A percentile compares a stretch with the other conserved stretches of the same genome.
These are phyloP conservation scores for Amphiura filiformis DNA, from an alignment of 35 echinoderm and acorn worm species.

Conservation along the genomic window DNA sequence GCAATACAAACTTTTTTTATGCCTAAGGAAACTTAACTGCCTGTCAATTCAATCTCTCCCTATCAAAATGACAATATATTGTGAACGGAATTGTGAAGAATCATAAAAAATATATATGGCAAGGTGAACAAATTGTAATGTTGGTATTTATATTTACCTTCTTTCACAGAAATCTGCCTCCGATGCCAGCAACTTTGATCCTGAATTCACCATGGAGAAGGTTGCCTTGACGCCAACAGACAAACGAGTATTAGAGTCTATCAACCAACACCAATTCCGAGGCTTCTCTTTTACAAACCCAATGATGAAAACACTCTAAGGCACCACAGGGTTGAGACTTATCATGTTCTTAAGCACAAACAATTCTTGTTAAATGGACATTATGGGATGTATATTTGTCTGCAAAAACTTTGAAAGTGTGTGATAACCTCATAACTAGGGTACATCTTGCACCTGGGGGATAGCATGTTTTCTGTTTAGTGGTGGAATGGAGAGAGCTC, in stretches of 20 bases:
- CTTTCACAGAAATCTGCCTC: constrained; percentile 74
- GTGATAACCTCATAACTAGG: background rate
- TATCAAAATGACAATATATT: too few relatives aligned
- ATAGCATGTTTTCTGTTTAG: background rate
- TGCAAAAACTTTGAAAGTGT: background rate
- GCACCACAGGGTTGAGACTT: background rate
- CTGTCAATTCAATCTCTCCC: too few relatives aligned
- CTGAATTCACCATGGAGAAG: constrained; percentile 99
- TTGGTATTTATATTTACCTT: background rate
- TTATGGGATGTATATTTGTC: too few relatives aligned
- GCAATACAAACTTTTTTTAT: too few relatives aligned
- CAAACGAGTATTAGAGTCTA: constrained; percentile 72
- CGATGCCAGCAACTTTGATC: constrained; percentile 98
- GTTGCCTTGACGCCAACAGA: constrained; percentile 87
- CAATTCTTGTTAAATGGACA: background rate
- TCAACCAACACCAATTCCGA: constrained; percentile 95
- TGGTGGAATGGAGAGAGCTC: background rate
- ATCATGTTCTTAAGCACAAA: background rate
- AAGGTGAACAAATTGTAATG: too few relatives aligned
- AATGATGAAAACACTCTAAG: constrained; percentile 54
- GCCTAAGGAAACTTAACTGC: too few relatives aligned
- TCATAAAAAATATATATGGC: too few relatives aligned
- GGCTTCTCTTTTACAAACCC: constrained; percentile 99
- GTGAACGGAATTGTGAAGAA: too few relatives aligned
- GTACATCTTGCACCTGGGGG: background rate